phyloP scores from a whole-genome alignment of 1,140 invertebrate genomes.

The Andrena cerasifolii region DNA sequence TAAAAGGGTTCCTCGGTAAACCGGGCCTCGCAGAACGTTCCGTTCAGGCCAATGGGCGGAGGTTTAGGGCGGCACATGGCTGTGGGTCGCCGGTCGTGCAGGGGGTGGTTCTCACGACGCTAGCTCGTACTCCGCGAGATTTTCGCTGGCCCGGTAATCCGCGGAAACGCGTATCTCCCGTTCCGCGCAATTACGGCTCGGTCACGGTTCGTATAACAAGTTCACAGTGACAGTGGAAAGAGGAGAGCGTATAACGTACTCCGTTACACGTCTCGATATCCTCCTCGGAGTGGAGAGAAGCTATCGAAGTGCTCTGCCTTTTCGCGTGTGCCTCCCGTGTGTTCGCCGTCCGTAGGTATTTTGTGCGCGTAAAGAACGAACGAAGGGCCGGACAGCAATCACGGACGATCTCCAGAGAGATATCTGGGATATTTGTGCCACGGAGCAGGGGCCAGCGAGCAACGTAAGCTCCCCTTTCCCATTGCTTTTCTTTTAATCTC shows the following conservation, averaged over 20 bases:
- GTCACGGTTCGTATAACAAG: constrained; percentile 47
- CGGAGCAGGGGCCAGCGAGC: neutral
- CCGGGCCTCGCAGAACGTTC: constrained; percentile 17
- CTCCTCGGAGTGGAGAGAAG: constrained; percentile 4
- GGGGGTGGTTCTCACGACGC: constrained; percentile 59
- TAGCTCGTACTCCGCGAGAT: constrained; percentile 27
- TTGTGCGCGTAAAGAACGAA: constrained; percentile 17
- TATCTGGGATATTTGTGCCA: constrained; percentile 8
- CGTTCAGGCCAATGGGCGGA: constrained; percentile 58
- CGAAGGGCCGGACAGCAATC: constrained; percentile 17
- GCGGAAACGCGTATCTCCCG: neutral
- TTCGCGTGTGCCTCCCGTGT: constrained; percentile 21
- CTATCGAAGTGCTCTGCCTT: constrained; percentile 1
- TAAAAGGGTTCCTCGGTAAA: neutral
- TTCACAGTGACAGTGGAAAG: constrained; percentile 47
- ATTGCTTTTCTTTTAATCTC: neutral
- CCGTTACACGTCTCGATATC: constrained; percentile 24
- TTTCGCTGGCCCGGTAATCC: constrained; percentile 9
- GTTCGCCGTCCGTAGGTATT: constrained; percentile 12
- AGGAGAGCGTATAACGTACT: constrained; percentile 27
- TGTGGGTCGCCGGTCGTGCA: constrained; percentile 62
- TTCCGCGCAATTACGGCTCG: constrained; percentile 18
- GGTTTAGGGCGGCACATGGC: constrained; percentile 66
- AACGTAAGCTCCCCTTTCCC: constrained; percentile 30
- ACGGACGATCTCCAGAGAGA: constrained; percentile 13